Evolutionary conservation across 2,797 vertebrate species (phyloP), one percentile per base, ranked within the genome.

Genomic region (Telmatherina bonti): DNA sequence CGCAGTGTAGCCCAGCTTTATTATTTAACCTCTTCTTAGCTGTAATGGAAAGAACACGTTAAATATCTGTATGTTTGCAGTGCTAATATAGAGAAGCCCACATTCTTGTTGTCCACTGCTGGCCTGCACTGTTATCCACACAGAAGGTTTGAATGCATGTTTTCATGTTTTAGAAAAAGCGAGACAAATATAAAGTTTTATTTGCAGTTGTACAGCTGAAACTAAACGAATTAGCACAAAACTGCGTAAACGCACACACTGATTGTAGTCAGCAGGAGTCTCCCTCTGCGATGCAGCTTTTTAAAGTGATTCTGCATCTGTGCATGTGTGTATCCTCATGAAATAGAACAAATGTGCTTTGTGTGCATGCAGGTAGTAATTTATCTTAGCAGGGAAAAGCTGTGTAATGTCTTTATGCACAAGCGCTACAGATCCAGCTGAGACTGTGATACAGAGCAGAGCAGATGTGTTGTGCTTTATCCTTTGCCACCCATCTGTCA

Each of bases 331-430:
- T 49, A 35, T 68, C 41, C 63, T 52, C 55, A 38, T 58, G 45
- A 79, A 43, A 53, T 30, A 57, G 30, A 61, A 22, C 8, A 16
- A 63, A 53, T 58, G 45, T 62, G 72, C 73, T 83, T 76, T 80
- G 60, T 45, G 30, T 41, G 41, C 22, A 1, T 57, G 71, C 70
- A 83, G 68, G 80, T 85, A 71, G 84, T 79, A 47, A 82, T 88
- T 75, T 76, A 78, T 88, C 68, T 77, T 31, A 22, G 70, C 67
- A 60, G 76, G 76, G 79, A 83, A 76, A 79, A 73, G 81, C 74
- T 84, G 85, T 74, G 86, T 84, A 84, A 85, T 81, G 75, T 81
- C 73, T 90, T 80, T 62, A 70, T 85, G 72, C 70, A 68, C 62
- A 53, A 72, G 78, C 1, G 31, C 68, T 35, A 62, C 58, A 70